phyloP scores from a whole-genome alignment of 2,888 invertebrate species.

The Pheosia gnoma region DNA sequence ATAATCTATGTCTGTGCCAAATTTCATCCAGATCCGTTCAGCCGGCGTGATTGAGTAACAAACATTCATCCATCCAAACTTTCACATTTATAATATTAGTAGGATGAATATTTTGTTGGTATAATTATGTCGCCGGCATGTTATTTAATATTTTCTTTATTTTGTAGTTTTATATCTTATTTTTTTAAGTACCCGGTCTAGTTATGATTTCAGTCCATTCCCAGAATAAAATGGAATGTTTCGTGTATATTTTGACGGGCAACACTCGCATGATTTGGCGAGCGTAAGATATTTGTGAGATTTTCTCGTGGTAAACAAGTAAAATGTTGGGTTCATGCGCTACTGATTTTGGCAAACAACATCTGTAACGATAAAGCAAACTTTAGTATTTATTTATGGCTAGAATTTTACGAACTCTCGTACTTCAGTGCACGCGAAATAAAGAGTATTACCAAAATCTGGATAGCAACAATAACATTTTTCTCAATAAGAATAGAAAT shows the following conservation, averaged over 20 bases:
- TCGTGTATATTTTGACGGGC: not conserved
- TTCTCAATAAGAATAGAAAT: too few species aligned
- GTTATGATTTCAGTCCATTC: not conserved
- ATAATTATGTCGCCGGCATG: conserved; percentile 14
- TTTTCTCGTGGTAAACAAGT: not conserved
- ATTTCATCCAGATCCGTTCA: too few species aligned
- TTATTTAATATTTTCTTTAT: not conserved
- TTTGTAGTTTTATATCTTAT: too few species aligned
- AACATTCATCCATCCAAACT: too few species aligned
- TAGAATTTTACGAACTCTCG: too few species aligned
- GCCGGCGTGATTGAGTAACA: too few species aligned
- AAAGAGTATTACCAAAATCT: too few species aligned
- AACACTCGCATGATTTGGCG: not conserved
- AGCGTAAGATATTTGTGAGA: not conserved
- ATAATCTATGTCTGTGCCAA: too few species aligned
- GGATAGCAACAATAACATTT: too few species aligned
- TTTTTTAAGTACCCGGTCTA: not conserved
- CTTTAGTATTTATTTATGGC: not conserved
- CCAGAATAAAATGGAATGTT: conserved; percentile 3
- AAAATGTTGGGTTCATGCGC: not conserved
- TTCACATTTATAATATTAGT: too few species aligned
- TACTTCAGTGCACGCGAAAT: too few species aligned
- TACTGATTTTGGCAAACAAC: not conserved
- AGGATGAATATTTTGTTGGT: conserved; percentile 1
- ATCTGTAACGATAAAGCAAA: not conserved